These are phyloP conservation scores for Aquatica leii DNA, from an alignment of 2,888 invertebrate genomes.

Conservation along the genomic window DNA sequence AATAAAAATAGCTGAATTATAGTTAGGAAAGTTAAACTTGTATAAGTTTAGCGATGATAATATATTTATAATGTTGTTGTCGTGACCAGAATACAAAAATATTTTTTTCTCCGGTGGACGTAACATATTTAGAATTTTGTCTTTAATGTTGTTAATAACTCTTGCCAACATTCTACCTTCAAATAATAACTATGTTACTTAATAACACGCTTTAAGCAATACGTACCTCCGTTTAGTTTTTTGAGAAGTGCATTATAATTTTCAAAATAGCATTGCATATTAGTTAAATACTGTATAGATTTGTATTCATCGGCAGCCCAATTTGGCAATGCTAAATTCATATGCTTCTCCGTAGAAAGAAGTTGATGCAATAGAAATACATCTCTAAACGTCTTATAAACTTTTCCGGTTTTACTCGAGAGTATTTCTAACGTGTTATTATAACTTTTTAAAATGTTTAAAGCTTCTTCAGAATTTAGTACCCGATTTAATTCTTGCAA, in stretches of 20 bases:
- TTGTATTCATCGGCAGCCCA: constrained; percentile 59
- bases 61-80: constrained; percentile 51
- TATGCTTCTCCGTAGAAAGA: constrained; percentile 34
- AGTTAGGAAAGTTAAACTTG: constrained; percentile 50
- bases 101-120: constrained; percentile 47
- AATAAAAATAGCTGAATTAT: constrained; percentile 50
- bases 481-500: constrained; percentile 34
- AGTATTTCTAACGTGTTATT: constrained; percentile 27
- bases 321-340: constrained; percentile 55
- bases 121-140: constrained; percentile 43
- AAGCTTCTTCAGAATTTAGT: constrained; percentile 28
- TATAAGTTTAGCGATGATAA: constrained; percentile 45
- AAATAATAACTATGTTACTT: too few relatives aligned
- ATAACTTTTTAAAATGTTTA: constrained; percentile 29
- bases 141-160: constrained; percentile 46
- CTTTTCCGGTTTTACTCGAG: neutral
- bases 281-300: constrained; percentile 45
- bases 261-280: constrained; percentile 41
- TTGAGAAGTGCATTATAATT: constrained; percentile 47
- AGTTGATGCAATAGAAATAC: constrained; percentile 43
- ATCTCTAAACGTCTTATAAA: neutral
- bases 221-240: constrained; percentile 46
- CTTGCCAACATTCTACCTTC: constrained; percentile 55
- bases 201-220: too few relatives aligned
- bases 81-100: constrained; percentile 54